These are phyloP conservation scores for Actias luna DNA, from an alignment of 2,888 invertebrate genomes.

Conservation along the genomic window DNA sequence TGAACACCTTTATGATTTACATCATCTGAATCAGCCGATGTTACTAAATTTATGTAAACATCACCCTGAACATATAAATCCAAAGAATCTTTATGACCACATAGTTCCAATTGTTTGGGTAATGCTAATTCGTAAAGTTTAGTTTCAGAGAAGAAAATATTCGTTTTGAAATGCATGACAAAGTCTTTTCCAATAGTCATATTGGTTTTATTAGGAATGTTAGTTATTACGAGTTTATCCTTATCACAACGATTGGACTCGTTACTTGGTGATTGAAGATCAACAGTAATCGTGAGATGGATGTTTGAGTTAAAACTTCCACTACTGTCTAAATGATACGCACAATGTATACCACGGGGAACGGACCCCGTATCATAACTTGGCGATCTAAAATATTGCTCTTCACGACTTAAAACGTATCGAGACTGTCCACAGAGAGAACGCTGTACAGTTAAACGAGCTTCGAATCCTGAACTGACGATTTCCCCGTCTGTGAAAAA, in stretches of 20 bases:
- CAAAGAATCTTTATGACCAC: conserved; percentile 48
- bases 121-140: conserved; percentile 36
- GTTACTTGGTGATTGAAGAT: conserved; percentile 45
- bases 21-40: conserved; percentile 46
- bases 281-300: conserved; percentile 52
- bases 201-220: conserved; percentile 37
- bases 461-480: conserved; percentile 84
- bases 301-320: conserved; percentile 31
- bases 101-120: conserved; percentile 44
- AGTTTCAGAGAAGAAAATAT: conserved; percentile 40
- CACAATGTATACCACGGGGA: conserved; percentile 60
- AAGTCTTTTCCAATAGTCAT: conserved; percentile 53
- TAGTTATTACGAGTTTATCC: conserved; percentile 58
- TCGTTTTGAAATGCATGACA: conserved; percentile 38
- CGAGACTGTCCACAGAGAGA: conserved; percentile 58
- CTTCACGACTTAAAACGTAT: conserved; percentile 34
- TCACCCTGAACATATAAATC: conserved; percentile 58
- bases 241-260: conserved; percentile 47
- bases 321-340: conserved; percentile 46
- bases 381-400: conserved; percentile 56
- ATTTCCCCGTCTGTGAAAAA: conserved; percentile 84
- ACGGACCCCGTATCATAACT: conserved; percentile 52
- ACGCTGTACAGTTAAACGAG: conserved; percentile 73
- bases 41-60: conserved; percentile 49
- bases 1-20: conserved; percentile 83